These are phyloP conservation scores for Hipposideros larvatus DNA, from an alignment of 2,797 vertebrate genomes.

Conservation along the genomic window DNA sequence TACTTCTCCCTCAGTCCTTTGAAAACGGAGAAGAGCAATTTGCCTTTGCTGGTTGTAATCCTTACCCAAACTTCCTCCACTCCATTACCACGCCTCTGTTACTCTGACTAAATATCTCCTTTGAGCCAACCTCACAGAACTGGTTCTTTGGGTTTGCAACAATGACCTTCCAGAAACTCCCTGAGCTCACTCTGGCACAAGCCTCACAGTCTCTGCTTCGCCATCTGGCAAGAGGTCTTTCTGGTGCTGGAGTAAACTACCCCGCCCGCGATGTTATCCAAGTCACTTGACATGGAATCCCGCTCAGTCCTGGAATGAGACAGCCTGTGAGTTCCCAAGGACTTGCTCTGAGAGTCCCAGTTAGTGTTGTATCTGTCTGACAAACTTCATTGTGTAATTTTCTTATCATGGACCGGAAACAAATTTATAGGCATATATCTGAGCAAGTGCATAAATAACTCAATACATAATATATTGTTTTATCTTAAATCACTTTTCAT, in stretches of 20 bases:
- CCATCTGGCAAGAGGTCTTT: background rate
- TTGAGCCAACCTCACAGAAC: slow-evolving; percentile 69
- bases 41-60: background rate
- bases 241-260: background rate
- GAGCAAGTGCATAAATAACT: background rate
- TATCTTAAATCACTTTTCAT: background rate
- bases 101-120: slow-evolving; percentile 40
- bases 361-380: background rate
- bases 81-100: background rate
- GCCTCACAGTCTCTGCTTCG: background rate
- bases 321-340: background rate
- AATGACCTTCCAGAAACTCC: slow-evolving; percentile 42
- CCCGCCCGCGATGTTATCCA: background rate
- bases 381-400: background rate
- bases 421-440: background rate
- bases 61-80: slow-evolving; percentile 49
- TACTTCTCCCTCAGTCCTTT: background rate
- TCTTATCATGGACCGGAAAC: background rate
- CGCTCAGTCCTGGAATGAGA: background rate
- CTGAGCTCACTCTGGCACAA: background rate
- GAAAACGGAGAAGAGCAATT: slow-evolving; percentile 54
- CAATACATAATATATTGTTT: background rate
- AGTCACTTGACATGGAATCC: background rate
- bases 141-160: slow-evolving; percentile 68
- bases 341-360: background rate